A percentile compares a stretch with the other conserved stretches of the same genome.
phyloP scores from a whole-genome alignment of 1,140 invertebrate genomes.

The Drosophila sp. region DNA sequence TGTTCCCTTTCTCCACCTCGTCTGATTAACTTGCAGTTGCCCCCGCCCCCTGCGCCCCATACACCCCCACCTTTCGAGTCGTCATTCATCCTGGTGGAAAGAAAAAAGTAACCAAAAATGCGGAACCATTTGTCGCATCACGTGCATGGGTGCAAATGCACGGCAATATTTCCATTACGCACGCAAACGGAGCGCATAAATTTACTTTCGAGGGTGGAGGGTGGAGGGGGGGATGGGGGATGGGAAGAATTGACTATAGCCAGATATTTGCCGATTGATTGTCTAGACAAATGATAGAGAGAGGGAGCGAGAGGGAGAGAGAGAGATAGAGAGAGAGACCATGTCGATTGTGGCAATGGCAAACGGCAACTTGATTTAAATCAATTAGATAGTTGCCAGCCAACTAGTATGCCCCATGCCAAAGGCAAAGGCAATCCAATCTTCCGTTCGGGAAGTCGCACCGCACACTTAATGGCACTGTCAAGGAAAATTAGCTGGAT shows the following conservation, averaged over 20 bases:
- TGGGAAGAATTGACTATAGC: conserved; percentile 4
- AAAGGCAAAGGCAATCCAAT: neutral
- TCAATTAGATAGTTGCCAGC: conserved; percentile 61
- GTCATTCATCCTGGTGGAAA: neutral
- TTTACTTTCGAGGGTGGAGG: conserved; percentile 29
- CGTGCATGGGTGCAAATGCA: conserved; percentile 67
- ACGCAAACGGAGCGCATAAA: conserved; percentile 70
- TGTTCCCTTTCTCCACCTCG: conserved; percentile 41
- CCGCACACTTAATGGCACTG: conserved; percentile 53
- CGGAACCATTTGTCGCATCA: conserved; percentile 81
- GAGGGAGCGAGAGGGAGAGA: neutral
- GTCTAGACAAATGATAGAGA: conserved; percentile 62
- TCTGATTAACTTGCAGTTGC: conserved; percentile 68
- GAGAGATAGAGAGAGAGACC: neutral
- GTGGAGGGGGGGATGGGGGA: neutral
- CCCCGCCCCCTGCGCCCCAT: neutral
- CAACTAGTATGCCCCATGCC: neutral
- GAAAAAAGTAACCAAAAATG: conserved; percentile 53
- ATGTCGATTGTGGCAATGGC: conserved; percentile 39
- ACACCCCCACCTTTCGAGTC: too few species aligned
- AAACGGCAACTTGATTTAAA: conserved; percentile 77
- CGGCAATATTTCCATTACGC: conserved; percentile 71
- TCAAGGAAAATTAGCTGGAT: conserved; percentile 72
- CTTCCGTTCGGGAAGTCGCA: neutral
- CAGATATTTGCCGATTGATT: conserved; percentile 56